Evolutionary conservation across 1,140 invertebrate species (phyloP), one percentile per base, ranked within the genome.

Genomic region (Dendroctonus valens): DNA sequence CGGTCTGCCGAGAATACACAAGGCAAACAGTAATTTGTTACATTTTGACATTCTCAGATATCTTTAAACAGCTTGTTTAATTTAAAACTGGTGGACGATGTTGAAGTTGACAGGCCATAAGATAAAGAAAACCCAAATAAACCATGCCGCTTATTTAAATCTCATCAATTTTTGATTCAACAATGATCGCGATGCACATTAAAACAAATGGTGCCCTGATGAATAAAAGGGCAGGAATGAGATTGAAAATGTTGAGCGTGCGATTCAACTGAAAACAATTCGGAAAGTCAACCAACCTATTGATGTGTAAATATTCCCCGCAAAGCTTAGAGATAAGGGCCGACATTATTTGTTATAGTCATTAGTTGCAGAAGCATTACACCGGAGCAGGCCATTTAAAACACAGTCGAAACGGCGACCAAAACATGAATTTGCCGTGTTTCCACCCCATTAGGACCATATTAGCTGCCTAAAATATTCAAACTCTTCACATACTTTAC

Each of bases 381-480:
- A 54, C 15, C 51, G 50, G 50, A 15, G 42, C 38, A 44, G 48
- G 15, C 51, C 49, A 63, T 59, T 55, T 53, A 63, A 62, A 52
- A 41, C 37, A 41, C 11, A 15, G 38, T n/a, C 11, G 44, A 62
- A 63, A 54, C 52, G 41, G 51, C 60, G n/a, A 53, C 60, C 41
- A 39, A 65, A 65, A 65, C 62, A 65, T 49, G 44, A 41, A 65
- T 65, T 65, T 65, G 55, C 53, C 62, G 62, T 65, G 62, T 49
- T 65, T 65, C 44, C 62, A 65, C 62, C 62, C 62, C 62, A 65
- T 65, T 65, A 65, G 53, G 52, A 57, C 57, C 62, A 65, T 65
- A 65, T 65, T 65, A 65, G 42, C 52, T 49, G 40, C 39, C 38
- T 65, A 65, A 57, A 65, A 57, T 65, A 65, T 65, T 65, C 62